These are phyloP conservation scores for Chaetoderma sp. DNA, from an alignment of 2,888 invertebrate genomes.

Conservation along the genomic window DNA sequence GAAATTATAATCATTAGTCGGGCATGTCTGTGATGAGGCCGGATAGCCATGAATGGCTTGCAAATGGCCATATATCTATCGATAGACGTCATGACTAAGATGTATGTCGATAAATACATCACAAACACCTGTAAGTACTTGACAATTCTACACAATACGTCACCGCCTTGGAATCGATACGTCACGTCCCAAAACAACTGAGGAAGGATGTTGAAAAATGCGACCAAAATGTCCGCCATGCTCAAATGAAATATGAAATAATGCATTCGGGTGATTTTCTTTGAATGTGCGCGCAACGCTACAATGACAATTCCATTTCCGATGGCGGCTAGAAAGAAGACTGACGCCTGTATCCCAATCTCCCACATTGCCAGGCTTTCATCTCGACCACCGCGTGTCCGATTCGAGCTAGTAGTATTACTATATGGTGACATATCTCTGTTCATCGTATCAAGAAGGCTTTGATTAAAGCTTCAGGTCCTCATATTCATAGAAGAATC, in stretches of 20 bases:
- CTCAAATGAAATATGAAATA: slow-evolving; percentile 79
- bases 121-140: slow-evolving; percentile 74
- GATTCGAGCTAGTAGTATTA: too few relatives aligned
- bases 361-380: slow-evolving; percentile 15
- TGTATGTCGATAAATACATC: slow-evolving; percentile 48
- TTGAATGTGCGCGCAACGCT: slow-evolving; percentile 45
- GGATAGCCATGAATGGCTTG: slow-evolving; percentile 75
- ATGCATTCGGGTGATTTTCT: slow-evolving; percentile 77
- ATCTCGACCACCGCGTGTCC: too few relatives aligned
- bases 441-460: too few relatives aligned
- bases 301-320: slow-evolving; percentile 42
- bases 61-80: slow-evolving; percentile 69
- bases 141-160: slow-evolving; percentile 69
- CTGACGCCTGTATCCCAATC: slow-evolving; percentile 37
- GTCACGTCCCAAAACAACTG: slow-evolving; percentile 44
- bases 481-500: too few relatives aligned
- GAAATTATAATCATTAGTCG: slow-evolving; percentile 65
- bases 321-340: slow-evolving; percentile 36
- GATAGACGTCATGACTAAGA: slow-evolving; percentile 56
- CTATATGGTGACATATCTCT: too few relatives aligned
- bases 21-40: slow-evolving; percentile 42
- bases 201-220: slow-evolving; percentile 77
- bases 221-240: slow-evolving; percentile 78
- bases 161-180: slow-evolving; percentile 39
- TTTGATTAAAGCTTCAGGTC: too few relatives aligned